Conservation (phyloP, 2,888 invertebrate genomes). For the Torymus tubicola region DNA sequence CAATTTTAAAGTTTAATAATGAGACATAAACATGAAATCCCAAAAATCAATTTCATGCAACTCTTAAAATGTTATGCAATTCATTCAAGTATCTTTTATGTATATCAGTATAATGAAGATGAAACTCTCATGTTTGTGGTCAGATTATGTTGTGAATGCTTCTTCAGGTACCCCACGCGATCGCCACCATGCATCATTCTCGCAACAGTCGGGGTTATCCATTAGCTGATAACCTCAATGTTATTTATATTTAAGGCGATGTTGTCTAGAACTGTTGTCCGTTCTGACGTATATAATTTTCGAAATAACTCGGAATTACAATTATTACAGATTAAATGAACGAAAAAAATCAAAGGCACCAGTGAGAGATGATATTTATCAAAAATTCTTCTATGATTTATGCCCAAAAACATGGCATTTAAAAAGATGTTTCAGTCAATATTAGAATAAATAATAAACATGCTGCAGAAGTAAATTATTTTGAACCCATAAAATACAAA, state of each 20-base stretch:
- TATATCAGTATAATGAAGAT: background rate
- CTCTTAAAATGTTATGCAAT: constrained; percentile 3
- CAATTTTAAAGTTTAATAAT: background rate
- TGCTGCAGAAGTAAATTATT: too few relatives aligned
- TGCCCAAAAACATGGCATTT: too few relatives aligned
- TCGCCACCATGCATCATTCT: constrained; percentile 59
- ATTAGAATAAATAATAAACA: too few relatives aligned
- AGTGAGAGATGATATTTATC: too few relatives aligned
- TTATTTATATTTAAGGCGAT: constrained; percentile 45
- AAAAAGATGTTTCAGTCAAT: too few relatives aligned
- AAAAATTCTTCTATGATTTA: too few relatives aligned
- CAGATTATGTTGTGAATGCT: constrained; percentile 34
- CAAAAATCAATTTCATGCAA: constrained; percentile 22
- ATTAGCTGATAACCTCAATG: constrained; percentile 65
- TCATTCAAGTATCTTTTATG: constrained; percentile 5
- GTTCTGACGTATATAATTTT: background rate
- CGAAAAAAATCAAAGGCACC: too few relatives aligned
- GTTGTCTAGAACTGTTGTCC: constrained; percentile 33
- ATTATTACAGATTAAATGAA: too few relatives aligned
- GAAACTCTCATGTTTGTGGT: constrained; percentile 9
- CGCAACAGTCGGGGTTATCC: constrained; percentile 63
- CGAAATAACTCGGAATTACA: too few relatives aligned
- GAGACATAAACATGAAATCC: constrained; percentile 3
- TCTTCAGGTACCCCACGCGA: constrained; percentile 58
- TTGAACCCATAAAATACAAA: too few relatives aligned